Percentiles rank a stretch among this genome's conserved stretches.
phyloP scores from a whole-genome alignment of 2,797 vertebrate species.

The Schizothorax lantsangensis region DNA sequence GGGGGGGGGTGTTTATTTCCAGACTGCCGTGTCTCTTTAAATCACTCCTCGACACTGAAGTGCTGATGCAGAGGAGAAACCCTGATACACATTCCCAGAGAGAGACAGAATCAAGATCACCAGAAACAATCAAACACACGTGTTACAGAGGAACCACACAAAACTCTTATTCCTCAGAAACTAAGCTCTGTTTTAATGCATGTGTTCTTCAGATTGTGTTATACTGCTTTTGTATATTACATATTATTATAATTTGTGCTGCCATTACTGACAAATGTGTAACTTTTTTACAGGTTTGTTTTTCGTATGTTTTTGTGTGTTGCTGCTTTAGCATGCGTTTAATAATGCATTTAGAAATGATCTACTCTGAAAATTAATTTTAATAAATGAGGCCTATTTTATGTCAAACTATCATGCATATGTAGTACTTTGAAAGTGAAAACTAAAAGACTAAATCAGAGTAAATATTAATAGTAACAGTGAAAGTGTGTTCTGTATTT shows the following conservation, averaged over 20 bases:
- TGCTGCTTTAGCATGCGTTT: not conserved
- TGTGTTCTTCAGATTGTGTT: not conserved
- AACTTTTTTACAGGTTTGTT: not conserved
- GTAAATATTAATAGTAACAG: not conserved
- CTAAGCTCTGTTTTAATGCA: not conserved
- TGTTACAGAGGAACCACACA: not conserved
- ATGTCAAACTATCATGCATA: not conserved
- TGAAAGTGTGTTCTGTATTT: not conserved
- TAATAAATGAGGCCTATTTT: not conserved
- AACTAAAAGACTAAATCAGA: not conserved
- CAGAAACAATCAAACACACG: not conserved
- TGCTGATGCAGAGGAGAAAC: constrained; percentile 76
- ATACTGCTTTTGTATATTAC: not conserved
- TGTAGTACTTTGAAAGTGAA: not conserved
- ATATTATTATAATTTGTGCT: too few relatives aligned
- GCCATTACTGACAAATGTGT: not conserved
- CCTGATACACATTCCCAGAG: constrained; percentile 67
- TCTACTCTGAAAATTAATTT: not conserved
- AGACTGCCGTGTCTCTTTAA: constrained; percentile 73
- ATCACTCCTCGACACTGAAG: constrained; percentile 79
- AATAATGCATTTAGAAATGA: not conserved
- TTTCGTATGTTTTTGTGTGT: too few relatives aligned
- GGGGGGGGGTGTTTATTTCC: constrained; percentile 72
- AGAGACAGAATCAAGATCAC: not conserved
- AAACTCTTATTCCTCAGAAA: not conserved